Conservation (phyloP, 2,888 invertebrate genomes). For the Tetragonula carbonaria region DNA sequence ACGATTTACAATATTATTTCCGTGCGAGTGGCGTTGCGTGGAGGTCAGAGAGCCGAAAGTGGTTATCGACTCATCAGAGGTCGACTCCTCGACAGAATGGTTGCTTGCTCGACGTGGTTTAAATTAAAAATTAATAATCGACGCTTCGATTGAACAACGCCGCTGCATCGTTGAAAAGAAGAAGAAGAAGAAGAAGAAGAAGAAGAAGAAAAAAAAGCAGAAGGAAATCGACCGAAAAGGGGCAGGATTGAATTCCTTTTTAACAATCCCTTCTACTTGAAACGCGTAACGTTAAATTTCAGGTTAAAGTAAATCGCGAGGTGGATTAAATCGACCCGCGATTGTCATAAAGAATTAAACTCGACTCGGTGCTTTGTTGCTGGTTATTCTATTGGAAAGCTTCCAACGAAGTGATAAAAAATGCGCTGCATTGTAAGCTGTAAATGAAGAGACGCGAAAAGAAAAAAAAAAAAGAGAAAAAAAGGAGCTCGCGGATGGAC, state of each 20-base stretch:
- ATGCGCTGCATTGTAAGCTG: neutral
- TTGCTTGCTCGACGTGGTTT: neutral
- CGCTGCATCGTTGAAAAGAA: no score
- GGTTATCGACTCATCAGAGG: neutral
- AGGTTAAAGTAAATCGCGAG: neutral
- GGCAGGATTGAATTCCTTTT: neutral
- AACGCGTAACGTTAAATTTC: neutral
- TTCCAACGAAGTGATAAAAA: neutral
- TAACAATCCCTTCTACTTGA: neutral
- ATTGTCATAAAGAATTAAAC: neutral
- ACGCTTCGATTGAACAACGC: neutral
- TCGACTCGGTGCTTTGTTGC: no score
- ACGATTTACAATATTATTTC: neutral
- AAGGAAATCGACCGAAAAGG: no score
- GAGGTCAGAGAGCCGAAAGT: neutral
- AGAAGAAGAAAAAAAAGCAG: no score
- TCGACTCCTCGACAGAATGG: neutral
- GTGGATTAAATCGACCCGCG: neutral
- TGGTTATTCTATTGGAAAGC: neutral
- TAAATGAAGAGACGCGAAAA: neutral
- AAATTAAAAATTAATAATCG: constrained; percentile 17
- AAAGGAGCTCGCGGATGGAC: no score
- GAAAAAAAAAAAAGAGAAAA: neutral
- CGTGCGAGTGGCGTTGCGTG: neutral
- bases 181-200: no score